These are phyloP conservation scores for Amphibalanus amphitrite DNA, from an alignment of 1,140 invertebrate genomes.

Conservation along the genomic window DNA sequence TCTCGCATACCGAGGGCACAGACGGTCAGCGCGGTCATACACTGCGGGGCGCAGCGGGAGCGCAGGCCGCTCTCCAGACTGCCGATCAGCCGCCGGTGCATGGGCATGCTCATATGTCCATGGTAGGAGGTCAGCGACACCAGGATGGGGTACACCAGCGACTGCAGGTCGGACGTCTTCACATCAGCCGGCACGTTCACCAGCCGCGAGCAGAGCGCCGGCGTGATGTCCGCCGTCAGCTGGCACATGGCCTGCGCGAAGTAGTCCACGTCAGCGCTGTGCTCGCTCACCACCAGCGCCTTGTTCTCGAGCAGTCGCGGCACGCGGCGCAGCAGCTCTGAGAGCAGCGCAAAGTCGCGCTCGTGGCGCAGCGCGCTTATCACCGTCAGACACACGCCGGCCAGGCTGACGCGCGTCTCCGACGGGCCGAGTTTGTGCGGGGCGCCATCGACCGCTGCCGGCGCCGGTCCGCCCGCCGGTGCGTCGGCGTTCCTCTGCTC, in stretches of 20 bases:
- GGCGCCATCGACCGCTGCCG: no score
- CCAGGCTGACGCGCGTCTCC: no score
- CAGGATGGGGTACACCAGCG: conserved; percentile 58
- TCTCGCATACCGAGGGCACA: conserved; percentile 85
- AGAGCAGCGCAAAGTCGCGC: conserved; percentile 61
- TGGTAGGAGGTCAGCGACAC: conserved; percentile 74
- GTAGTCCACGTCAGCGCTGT: conserved; percentile 48
- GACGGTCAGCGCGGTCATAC: conserved; percentile 74
- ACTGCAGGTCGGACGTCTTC: conserved; percentile 58
- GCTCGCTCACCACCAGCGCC: conserved; percentile 51
- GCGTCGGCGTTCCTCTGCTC: no score
- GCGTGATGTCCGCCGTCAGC: conserved; percentile 27
- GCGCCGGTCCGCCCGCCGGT: no score
- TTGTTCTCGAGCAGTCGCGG: conserved; percentile 71
- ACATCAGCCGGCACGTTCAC: conserved; percentile 44
- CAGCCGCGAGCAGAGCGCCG: conserved; percentile 31
- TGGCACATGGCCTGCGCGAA: no score
- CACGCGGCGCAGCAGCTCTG: conserved; percentile 55
- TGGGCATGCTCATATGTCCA: conserved; percentile 47
- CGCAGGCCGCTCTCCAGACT: conserved; percentile 34
- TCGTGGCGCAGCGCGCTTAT: no score
- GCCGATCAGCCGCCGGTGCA: conserved; percentile 58
- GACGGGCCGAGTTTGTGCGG: no score
- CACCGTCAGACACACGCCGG: no score
- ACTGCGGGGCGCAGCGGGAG: conserved; percentile 47